Percentiles rank a stretch among this genome's conserved stretches.
Evolutionary conservation across 1,140 invertebrate genomes (phyloP).

Genomic region (Whitmania pigra): DNA sequence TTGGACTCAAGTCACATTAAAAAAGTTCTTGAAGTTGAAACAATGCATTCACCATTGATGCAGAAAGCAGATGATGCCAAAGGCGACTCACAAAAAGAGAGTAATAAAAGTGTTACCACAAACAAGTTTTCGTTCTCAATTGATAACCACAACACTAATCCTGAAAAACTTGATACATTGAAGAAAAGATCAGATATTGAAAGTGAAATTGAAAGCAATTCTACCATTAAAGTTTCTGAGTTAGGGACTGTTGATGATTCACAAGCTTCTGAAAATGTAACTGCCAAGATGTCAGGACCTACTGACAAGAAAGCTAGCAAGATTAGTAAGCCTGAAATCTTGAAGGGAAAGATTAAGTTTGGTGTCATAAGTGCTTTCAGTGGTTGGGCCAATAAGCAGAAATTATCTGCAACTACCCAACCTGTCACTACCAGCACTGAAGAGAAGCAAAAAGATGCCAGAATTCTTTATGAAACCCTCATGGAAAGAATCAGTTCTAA

Average conservation of each 20-base stretch:
- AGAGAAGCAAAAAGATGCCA: background rate
- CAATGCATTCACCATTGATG: no score
- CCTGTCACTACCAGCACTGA: background rate
- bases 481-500: slow-evolving; percentile 6
- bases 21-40: no score
- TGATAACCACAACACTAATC: background rate
- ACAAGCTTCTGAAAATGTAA: background rate
- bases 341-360: slow-evolving; percentile 11
- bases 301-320: background rate
- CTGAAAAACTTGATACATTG: background rate
- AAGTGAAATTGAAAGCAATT: no score
- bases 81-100: background rate
- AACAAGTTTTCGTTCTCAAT: slow-evolving; percentile 3
- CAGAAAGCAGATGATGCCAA: background rate
- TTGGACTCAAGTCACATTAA: no score
- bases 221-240: background rate
- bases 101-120: background rate
- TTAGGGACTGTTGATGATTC: background rate
- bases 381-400: slow-evolving; percentile 11
- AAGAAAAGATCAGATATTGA: no score
- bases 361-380: slow-evolving; percentile 9
- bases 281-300: background rate
- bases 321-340: background rate
- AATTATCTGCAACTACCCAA: background rate
- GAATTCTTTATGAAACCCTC: background rate